Percentiles rank a stretch among this genome's conserved stretches.
Conservation (phyloP, 2,888 invertebrate genomes). For the Aleiodes testaceus region DNA sequence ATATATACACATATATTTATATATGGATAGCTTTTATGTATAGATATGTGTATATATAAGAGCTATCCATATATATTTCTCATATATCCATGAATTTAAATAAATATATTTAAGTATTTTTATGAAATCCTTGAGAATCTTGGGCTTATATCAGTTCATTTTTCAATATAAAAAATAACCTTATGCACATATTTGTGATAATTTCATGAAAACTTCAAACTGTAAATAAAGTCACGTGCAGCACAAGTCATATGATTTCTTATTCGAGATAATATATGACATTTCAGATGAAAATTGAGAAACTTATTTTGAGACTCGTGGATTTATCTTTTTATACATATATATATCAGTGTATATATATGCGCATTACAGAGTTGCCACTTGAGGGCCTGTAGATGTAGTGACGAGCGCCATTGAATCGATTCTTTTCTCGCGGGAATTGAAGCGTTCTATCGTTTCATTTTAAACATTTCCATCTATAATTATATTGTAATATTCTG, state of each 20-base stretch:
- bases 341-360: no score
- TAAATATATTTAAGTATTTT: conserved; percentile 47
- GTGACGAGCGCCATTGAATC: no score
- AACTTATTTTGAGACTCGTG: not conserved
- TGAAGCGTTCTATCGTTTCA: no score
- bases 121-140: no score
- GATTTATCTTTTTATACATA: not conserved
- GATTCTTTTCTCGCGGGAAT: no score
- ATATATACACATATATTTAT: not conserved
- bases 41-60: conserved; percentile 8
- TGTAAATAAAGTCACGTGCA: conserved; percentile 74
- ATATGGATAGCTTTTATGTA: no score
- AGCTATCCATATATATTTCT: conserved; percentile 54
- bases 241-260: conserved; percentile 70
- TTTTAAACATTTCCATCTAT: no score
- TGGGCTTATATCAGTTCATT: no score
- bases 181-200: conserved; percentile 59
- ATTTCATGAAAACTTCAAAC: conserved; percentile 62
- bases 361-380: no score
- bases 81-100: conserved; percentile 56
- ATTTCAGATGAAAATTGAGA: not conserved
- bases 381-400: no score
- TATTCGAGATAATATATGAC: conserved; percentile 32
- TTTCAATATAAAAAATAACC: not conserved
- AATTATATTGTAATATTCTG: no score